phyloP scores from a whole-genome alignment of 2,888 invertebrate genomes.

The Spialia ferax region DNA sequence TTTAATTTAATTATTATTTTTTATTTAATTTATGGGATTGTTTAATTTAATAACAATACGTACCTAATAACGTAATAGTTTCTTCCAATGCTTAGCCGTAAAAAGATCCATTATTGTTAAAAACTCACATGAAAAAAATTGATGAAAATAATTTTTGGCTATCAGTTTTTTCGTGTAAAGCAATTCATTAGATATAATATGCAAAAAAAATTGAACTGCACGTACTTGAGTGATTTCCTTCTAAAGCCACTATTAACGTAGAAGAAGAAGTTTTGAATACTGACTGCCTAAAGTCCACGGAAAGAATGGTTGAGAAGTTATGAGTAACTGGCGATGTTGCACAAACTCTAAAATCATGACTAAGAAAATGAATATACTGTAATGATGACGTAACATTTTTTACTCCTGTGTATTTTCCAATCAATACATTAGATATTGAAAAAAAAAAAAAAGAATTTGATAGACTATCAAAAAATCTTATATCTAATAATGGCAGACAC shows the following conservation, averaged over 20 bases:
- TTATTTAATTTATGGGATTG: no score
- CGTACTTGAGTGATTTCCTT: not conserved
- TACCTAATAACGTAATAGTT: no score
- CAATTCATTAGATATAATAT: no score
- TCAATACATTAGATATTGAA: not conserved
- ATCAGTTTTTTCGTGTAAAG: no score
- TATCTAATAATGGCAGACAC: not conserved
- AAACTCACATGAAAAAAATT: no score
- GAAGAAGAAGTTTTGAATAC: not conserved
- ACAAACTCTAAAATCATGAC: not conserved
- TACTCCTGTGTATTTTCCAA: not conserved
- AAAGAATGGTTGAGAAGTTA: not conserved
- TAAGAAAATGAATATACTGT: not conserved
- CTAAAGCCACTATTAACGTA: not conserved
- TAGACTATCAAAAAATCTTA: not conserved
- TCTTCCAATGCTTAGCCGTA: no score
- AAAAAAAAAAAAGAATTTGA: not conserved
- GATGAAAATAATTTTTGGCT: no score
- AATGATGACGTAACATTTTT: not conserved
- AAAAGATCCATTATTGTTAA: no score
- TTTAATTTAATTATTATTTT: no score
- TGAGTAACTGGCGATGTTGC: not conserved
- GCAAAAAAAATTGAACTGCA: not conserved
- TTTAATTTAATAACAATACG: no score
- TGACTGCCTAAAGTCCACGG: not conserved